Evolutionary conservation across 2,797 vertebrate genomes (phyloP).

Genomic region (Hypotaenidia okinawae): DNA sequence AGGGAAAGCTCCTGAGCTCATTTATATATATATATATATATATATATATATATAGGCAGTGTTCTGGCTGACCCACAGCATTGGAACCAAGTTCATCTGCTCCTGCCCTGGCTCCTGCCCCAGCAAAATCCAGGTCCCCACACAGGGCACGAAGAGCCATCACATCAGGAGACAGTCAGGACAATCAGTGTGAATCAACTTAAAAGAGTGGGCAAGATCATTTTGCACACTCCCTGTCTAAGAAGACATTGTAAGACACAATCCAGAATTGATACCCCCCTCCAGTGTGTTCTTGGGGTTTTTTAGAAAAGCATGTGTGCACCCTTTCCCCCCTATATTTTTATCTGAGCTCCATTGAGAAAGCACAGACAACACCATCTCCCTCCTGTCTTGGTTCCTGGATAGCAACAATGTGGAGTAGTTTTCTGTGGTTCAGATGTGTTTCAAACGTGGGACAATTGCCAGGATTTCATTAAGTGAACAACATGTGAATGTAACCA

Average conservation of each 20-base stretch:
- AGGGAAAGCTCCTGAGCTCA: background rate
- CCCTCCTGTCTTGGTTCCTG: conserved; percentile 48
- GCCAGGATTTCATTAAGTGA: conserved; percentile 69
- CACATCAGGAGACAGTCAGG: background rate
- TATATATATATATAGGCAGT: background rate
- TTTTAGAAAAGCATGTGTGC: fast-evolving
- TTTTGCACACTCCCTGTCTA: background rate
- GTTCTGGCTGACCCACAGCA: background rate
- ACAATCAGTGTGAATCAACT: background rate
- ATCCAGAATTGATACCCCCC: background rate
- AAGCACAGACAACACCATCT: background rate
- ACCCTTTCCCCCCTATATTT: background rate
- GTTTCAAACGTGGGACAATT: conserved; percentile 54
- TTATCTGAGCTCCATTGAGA: background rate
- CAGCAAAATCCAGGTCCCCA: background rate
- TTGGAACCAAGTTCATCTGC: background rate
- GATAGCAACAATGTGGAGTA: conserved; percentile 13
- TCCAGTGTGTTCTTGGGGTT: background rate
- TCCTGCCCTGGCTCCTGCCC: background rate
- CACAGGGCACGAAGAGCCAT: background rate
- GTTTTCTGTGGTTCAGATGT: conserved; percentile 62
- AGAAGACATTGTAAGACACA: background rate
- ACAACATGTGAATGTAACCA: conserved; percentile 68
- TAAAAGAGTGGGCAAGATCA: background rate
- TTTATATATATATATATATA: too few relatives aligned